phyloP scores from a whole-genome alignment of 1,140 invertebrate species.

The Globodera rostochiensis region DNA sequence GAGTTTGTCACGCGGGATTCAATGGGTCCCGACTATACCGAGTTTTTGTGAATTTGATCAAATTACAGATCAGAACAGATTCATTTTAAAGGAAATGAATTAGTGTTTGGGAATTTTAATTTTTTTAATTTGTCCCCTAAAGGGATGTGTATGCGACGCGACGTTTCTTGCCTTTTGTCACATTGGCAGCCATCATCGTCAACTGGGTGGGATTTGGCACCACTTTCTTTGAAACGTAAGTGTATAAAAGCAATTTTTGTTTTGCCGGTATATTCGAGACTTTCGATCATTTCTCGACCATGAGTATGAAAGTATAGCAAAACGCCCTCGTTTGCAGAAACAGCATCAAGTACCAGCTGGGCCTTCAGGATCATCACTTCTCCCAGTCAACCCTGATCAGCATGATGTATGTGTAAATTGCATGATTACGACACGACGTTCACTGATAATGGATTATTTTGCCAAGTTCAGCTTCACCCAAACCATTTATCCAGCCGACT shows the following conservation, averaged over 20 bases:
- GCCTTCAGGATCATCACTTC: slow-evolving; percentile 56
- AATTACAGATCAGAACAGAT: no score
- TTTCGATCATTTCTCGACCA: background rate
- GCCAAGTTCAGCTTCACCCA: slow-evolving; percentile 47
- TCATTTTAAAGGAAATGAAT: no score
- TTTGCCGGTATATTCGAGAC: no score
- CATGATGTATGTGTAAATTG: slow-evolving; percentile 48
- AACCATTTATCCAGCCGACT: slow-evolving; percentile 64
- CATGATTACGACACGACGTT: slow-evolving; percentile 16
- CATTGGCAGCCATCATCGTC: slow-evolving; percentile 49
- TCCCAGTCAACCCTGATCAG: slow-evolving; percentile 55
- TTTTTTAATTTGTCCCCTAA: background rate
- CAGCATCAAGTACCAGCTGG: slow-evolving; percentile 63
- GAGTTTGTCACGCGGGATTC: no score
- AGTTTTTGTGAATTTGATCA: no score
- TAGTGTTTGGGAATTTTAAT: no score
- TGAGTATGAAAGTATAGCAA: background rate
- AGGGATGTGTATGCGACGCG: slow-evolving; percentile 52
- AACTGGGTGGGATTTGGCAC: slow-evolving; percentile 62
- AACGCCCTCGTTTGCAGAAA: slow-evolving; percentile 42
- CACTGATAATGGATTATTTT: background rate
- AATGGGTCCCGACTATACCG: background rate
- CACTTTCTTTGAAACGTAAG: slow-evolving; percentile 57
- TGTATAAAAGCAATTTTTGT: background rate
- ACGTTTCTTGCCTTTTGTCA: slow-evolving; percentile 52